Evolutionary conservation across 2,888 invertebrate species (phyloP).

Genomic region (Deilephila elpenor): DNA sequence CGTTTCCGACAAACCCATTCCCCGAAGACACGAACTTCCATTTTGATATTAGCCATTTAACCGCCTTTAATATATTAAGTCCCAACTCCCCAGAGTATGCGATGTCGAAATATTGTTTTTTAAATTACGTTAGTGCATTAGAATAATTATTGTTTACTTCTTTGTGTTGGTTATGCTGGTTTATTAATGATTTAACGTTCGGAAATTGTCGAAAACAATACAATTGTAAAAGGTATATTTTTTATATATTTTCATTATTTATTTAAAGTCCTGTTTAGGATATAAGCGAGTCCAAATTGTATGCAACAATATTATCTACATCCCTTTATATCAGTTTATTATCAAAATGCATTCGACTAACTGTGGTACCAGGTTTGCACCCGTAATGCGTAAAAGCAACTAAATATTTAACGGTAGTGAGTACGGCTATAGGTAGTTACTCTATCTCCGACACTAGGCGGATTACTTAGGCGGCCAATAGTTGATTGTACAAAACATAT

Average conservation of each 20-base stretch:
- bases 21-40: conserved; percentile 16
- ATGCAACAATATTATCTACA: no score
- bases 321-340: no score
- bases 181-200: not conserved
- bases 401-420: not conserved
- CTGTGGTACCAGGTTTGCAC: not conserved
- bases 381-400: not conserved
- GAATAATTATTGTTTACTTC: conserved; percentile 1
- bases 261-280: no score
- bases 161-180: not conserved
- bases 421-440: not conserved
- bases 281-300: no score
- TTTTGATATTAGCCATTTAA: conserved; percentile 26
- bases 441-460: not conserved
- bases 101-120: conserved; percentile 14
- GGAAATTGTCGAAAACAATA: no score
- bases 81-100: not conserved
- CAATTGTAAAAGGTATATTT: no score
- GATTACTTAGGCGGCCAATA: not conserved
- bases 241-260: no score
- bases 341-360: no score
- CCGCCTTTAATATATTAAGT: conserved; percentile 23
- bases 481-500: not conserved
- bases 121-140: not conserved
- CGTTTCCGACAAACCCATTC: conserved; percentile 18